A percentile compares a stretch with the other conserved stretches of the same genome.
Evolutionary conservation across 2,113 vertebrate species (phyloP).

Genomic region (Pipa parva): DNA sequence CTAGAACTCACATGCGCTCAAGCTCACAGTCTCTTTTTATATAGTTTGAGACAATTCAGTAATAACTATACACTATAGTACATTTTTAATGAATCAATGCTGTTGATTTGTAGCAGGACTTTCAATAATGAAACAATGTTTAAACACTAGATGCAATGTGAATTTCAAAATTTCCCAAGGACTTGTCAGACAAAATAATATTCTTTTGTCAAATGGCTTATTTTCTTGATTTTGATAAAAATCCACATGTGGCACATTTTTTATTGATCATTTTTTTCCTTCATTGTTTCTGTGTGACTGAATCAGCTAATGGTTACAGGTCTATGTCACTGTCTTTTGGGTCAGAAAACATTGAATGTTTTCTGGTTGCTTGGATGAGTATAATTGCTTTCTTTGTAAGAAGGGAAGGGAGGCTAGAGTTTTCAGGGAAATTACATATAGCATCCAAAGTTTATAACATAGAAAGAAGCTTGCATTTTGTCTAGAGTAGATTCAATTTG

Average conservation of each 20-base stretch:
- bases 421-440: conserved; percentile 1
- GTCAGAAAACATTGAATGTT: conserved; percentile 24
- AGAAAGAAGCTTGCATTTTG: background rate
- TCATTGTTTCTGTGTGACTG: conserved; percentile 19
- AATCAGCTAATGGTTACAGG: conserved; percentile 23
- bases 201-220: background rate
- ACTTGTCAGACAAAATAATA: background rate
- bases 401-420: background rate
- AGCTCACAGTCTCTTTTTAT: too few species aligned
- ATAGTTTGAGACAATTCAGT: too few species aligned
- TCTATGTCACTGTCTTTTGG: conserved; percentile 5
- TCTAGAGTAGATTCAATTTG: background rate
- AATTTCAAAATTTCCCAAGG: background rate
- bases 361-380: conserved; percentile 12
- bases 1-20: too few species aligned
- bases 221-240: background rate
- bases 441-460: background rate
- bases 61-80: too few species aligned
- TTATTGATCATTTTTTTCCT: conserved; percentile 28
- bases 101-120: too few species aligned
- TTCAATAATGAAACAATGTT: too few species aligned
- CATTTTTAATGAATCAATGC: too few species aligned
- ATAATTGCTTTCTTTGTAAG: conserved; percentile 22
- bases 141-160: background rate
- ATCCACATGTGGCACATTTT: background rate